Evolutionary conservation across 2,113 vertebrate species (phyloP), one percentile per base, ranked within the genome.

Genomic region (Myotis davidii): DNA sequence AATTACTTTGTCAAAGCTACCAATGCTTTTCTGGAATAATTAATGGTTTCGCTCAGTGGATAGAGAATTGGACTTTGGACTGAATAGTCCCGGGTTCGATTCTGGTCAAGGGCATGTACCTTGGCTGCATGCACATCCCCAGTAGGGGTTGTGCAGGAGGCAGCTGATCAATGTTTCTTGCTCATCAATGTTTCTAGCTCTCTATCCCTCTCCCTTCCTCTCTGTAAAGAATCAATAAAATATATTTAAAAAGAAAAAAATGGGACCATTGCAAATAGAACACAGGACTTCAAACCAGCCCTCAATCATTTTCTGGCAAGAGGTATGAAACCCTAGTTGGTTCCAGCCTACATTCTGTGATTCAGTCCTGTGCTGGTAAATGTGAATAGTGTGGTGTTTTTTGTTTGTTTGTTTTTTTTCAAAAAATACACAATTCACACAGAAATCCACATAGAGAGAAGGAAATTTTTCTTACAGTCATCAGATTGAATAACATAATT

Each of bases 401-500:
- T 23, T 56, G 20, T 56, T 56, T 20, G 18, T 20, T 56, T 56
- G 20, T 91, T 74, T 92, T n/a, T n/a, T 91, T 95, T 23, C 83
- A 96, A 96, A 94, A 96, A 85, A 94, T 91, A 77, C 87, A 96
- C 6, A 90, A 97, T 97, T 29, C 90, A 95, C 94, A 95, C 92
- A 50, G 54, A 94, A 96, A 97, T 98, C 96, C 93, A 93, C n/a
- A 83, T 21, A 92, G 76, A 93, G 79, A 59, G 77, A 95, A 94
- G 73, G 7, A 45, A 45, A 69, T 94, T 96, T 96, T 97, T 96
- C 64, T 94, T 96, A 67, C 18, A 86, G 76, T 69, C 94, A 89
- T 90, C 96, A 98, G 96, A 95, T 42, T 97, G 96, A 97, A 92
- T 94, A 93, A 88, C 96, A 97, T 89, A 90, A 96, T 98, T 95